phyloP scores from a whole-genome alignment of 1,140 invertebrate species.

The Scaptodrosophila lebanonensis region DNA sequence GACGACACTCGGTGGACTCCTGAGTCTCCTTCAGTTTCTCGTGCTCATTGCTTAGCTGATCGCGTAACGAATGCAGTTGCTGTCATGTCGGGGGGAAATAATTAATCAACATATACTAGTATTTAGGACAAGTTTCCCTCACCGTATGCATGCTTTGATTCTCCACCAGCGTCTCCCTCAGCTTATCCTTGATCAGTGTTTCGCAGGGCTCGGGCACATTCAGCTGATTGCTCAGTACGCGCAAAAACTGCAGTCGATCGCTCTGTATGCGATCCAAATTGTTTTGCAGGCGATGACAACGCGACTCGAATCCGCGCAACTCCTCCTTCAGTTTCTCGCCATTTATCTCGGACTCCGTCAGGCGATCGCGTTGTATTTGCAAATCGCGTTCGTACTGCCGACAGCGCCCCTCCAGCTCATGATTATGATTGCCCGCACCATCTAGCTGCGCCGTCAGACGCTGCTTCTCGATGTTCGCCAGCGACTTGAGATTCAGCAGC shows the following conservation, averaged over 20 bases:
- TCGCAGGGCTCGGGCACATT: slow-evolving; percentile 82
- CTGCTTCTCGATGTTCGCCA: slow-evolving; percentile 72
- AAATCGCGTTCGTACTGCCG: slow-evolving; percentile 71
- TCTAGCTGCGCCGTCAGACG: slow-evolving; percentile 65
- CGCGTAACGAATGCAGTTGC: slow-evolving; percentile 84
- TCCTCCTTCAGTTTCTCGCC: slow-evolving; percentile 75
- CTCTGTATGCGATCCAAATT: slow-evolving; percentile 68
- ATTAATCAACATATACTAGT: neutral
- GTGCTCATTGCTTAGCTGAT: slow-evolving; percentile 82
- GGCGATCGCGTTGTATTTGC: slow-evolving; percentile 65
- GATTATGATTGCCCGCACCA: slow-evolving; percentile 60
- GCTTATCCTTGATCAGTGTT: slow-evolving; percentile 85
- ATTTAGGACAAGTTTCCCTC: slow-evolving; percentile 36
- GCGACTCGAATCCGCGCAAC: slow-evolving; percentile 72
- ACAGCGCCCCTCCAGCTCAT: slow-evolving; percentile 68
- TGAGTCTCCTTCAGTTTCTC: slow-evolving; percentile 82
- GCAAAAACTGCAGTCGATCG: slow-evolving; percentile 67
- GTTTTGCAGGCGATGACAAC: slow-evolving; percentile 71
- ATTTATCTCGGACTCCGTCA: slow-evolving; percentile 70
- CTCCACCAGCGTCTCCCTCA: slow-evolving; percentile 85
- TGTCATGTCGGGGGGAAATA: slow-evolving; percentile 58
- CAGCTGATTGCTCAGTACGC: slow-evolving; percentile 57
- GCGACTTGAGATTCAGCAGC: slow-evolving; percentile 61
- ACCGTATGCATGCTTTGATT: slow-evolving; percentile 86
- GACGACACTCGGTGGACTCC: slow-evolving; percentile 81